Base-by-base conservation (phyloP, 2,888 invertebrate species). In the Archips crataeganus region DNA sequence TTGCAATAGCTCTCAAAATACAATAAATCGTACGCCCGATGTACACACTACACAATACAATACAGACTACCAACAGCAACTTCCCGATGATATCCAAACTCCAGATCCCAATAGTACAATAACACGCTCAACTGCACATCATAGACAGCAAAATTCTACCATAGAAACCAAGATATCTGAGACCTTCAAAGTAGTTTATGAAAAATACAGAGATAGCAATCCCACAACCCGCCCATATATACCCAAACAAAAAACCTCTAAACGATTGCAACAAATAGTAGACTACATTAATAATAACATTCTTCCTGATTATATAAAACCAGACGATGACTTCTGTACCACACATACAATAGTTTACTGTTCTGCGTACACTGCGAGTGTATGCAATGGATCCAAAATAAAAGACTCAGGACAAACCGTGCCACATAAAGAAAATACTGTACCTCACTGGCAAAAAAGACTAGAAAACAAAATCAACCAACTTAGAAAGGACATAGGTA, bases 201-300 rank as follows among this genome's bases (percentile, higher is more conserved):
- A 51, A 51, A 51, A 51, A 51, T 51, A 51, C n/a, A n/a, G n/a
- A 51, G 6, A 51, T 47, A 49, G 59, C 60, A 47, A 62, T 9
- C 67, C 70, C 4, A 65, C 11, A 23, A 47, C 8, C 1, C 63
- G 77, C 62, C 59, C 65, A 13, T 73, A 45, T 39, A 74, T 76
- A 13, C 77, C 76, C 2, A 75, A 74, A 60, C 75, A 76, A 64
- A 77, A 75, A 68, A 36, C 70, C 4, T 75, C 75, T 4, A 71
- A 64, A 68, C 71, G 59, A 64, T 47, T 77, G 10, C 51, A 71
- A 0, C 10, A 47, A 11, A 73, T 74, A 59, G 70, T 75, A 10
- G 11, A 69, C 13, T 73, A 71, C 15, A 42, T 77, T 1, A 71
- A 74, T 54, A 60, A 23, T 10, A 32, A 9, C 15, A 64, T 73